Percentiles rank a stretch among this genome's conserved stretches.
phyloP scores from a whole-genome alignment of 2,888 invertebrate species.

The Baccha elongata region DNA sequence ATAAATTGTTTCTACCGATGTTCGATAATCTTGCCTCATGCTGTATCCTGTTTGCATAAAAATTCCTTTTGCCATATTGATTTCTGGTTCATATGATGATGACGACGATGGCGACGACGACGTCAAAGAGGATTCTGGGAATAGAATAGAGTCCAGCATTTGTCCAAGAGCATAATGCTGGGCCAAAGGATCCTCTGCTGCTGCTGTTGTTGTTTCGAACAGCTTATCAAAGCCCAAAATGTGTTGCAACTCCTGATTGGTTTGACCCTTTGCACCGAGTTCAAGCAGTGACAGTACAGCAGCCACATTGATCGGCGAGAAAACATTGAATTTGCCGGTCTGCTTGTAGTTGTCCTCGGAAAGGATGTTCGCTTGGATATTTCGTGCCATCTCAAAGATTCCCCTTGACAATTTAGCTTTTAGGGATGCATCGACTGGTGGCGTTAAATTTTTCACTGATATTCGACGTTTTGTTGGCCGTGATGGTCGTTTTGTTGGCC shows the following conservation, averaged over 20 bases:
- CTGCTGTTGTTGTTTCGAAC: slow-evolving; percentile 3
- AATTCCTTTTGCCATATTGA: slow-evolving; percentile 83
- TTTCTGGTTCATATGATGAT: slow-evolving; percentile 47
- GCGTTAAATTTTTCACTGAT: slow-evolving; percentile 44
- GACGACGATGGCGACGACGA: background rate
- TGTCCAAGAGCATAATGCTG: slow-evolving; percentile 77
- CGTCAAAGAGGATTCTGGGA: background rate
- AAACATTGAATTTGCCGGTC: slow-evolving; percentile 81
- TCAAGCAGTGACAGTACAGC: slow-evolving; percentile 87
- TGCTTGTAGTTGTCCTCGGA: slow-evolving; percentile 30
- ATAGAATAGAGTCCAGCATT: slow-evolving; percentile 78
- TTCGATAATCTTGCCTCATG: slow-evolving; percentile 82
- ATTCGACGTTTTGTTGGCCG: slow-evolving; percentile 21
- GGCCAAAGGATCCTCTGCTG: slow-evolving; percentile 13
- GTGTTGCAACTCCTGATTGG: slow-evolving; percentile 86
- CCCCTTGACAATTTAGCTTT: slow-evolving; percentile 53
- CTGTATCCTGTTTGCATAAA: slow-evolving; percentile 84
- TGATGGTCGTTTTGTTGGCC: background rate
- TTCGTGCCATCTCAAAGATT: slow-evolving; percentile 69
- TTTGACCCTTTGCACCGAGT: slow-evolving; percentile 87
- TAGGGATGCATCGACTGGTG: slow-evolving; percentile 22
- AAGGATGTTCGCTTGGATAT: slow-evolving; percentile 59
- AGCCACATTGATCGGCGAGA: slow-evolving; percentile 88
- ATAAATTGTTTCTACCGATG: slow-evolving; percentile 82
- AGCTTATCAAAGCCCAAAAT: slow-evolving; percentile 83